Evolutionary conservation across 2,888 invertebrate genomes (phyloP), one percentile per base, ranked within the genome.

Genomic region (Drosophila koepferae): DNA sequence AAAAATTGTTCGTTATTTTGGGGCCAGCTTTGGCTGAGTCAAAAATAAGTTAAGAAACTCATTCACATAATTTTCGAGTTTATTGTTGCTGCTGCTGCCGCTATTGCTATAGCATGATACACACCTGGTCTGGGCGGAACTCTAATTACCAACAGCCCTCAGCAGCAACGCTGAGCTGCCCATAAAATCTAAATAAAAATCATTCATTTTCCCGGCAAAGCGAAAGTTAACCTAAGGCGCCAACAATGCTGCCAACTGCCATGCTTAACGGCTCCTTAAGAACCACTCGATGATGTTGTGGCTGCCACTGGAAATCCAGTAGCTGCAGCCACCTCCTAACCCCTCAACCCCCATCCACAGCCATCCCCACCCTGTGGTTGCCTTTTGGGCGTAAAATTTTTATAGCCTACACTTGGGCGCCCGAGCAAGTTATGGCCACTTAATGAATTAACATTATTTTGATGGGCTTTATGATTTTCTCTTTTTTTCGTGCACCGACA

Each of bases 381-480:
- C 81, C 61, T 77, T 86, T 76, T 76, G 79, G 79, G 86, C 77
- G 82, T 87, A 78, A 84, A 79, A 82, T 87, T 86, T 88, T 87
- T 89, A 87, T 87, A 84, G 89, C 86, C 82, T 80, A 86, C 82
- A 89, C 84, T 87, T 86, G 85, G 89, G 86, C 86, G 74, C 86
- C 69, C 72, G 76, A 67, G 81, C 82, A 83, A 87, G 87, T 87
- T 87, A 87, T 85, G 72, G 87, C 87, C 87, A 88, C 89, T 88
- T 88, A 88, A 88, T 88, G 88, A 88, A 88, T 88, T 88, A 88
- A 88, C 88, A 89, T 88, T 88, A 86, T 89, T 88, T 88, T 88
- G 83, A 88, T 88, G 88, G 86, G 70, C 68, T 88, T 87, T 87
- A 86, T 85, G 89, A 76, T 81, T 78, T 80, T 78, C n/a, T n/a